Evolutionary conservation across 2,113 vertebrate species (phyloP).

Genomic region (Notechis scutatus): DNA sequence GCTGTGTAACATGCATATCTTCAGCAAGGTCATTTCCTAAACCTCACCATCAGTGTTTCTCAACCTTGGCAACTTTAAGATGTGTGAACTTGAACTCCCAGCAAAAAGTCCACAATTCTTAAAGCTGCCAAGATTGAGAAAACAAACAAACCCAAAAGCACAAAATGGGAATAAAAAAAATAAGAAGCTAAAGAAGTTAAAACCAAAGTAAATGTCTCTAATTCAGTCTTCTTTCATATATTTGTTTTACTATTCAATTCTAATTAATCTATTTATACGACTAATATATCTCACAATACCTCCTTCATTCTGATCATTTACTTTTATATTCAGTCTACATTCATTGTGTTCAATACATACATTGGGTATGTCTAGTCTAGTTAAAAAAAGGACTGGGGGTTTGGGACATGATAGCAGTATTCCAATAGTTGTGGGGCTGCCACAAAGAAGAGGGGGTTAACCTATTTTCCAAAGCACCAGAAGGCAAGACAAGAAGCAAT

Average conservation of each 20-base stretch:
- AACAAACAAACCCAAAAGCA: neutral
- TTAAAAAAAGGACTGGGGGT: neutral
- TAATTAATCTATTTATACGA: neutral
- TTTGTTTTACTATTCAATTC: neutral
- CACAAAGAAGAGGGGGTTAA: neutral
- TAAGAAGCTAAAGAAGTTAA: neutral
- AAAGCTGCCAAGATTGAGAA: neutral
- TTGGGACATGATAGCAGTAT: neutral
- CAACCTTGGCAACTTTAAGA: neutral
- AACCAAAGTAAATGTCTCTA: neutral
- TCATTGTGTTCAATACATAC: neutral
- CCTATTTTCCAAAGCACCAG: neutral
- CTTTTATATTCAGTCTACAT: neutral
- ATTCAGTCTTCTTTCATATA: neutral
- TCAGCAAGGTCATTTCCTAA: neutral
- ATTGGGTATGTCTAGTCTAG: neutral
- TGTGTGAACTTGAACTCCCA: neutral
- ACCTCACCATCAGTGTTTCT: neutral
- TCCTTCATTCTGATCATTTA: neutral
- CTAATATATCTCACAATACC: neutral
- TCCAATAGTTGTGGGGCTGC: neutral
- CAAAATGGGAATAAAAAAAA: neutral
- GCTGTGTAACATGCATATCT: neutral
- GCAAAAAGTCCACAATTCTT: neutral
- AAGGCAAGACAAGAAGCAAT: neutral